phyloP scores from a whole-genome alignment of 1,140 invertebrate genomes.

The Luehdorfia chinensis region DNA sequence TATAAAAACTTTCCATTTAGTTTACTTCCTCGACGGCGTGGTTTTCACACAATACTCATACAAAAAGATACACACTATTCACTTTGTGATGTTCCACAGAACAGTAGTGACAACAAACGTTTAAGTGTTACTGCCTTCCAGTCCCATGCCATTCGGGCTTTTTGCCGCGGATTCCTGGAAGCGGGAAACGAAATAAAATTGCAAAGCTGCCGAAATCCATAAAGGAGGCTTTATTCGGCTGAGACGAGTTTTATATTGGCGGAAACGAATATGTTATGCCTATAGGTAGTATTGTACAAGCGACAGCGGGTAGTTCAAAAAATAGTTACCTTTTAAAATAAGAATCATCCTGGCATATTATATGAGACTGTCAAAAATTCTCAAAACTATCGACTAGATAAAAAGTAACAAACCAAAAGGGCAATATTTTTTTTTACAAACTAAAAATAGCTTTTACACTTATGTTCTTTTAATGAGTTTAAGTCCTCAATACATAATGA shows the following conservation, averaged over 20 bases:
- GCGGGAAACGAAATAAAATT: slow-evolving; percentile 46
- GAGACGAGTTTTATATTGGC: slow-evolving; percentile 37
- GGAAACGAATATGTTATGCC: slow-evolving; percentile 44
- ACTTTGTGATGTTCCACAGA: slow-evolving; percentile 7
- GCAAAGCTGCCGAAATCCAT: slow-evolving; percentile 68
- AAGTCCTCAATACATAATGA: too few species aligned
- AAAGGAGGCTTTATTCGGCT: slow-evolving; percentile 55
- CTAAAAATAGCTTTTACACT: too few species aligned
- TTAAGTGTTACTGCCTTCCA: slow-evolving; percentile 24
- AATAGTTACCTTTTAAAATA: too few species aligned
- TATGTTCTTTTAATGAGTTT: too few species aligned
- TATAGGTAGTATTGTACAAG: slow-evolving; percentile 27
- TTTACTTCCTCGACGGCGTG: slow-evolving; percentile 2
- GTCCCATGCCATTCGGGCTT: slow-evolving; percentile 32
- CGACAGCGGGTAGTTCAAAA: slow-evolving; percentile 12
- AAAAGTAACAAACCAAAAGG: too few species aligned
- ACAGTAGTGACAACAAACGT: slow-evolving; percentile 36
- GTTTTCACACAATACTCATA: slow-evolving; percentile 10
- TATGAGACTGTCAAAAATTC: too few species aligned
- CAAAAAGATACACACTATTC: slow-evolving; percentile 7
- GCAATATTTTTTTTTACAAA: too few species aligned
- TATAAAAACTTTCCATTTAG: slow-evolving; percentile 6
- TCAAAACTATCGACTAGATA: too few species aligned
- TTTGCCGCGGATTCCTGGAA: slow-evolving; percentile 48
- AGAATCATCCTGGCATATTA: too few species aligned